Base-by-base conservation (phyloP, 2,797 vertebrate genomes). In the Rhinichthys osculus region DNA sequence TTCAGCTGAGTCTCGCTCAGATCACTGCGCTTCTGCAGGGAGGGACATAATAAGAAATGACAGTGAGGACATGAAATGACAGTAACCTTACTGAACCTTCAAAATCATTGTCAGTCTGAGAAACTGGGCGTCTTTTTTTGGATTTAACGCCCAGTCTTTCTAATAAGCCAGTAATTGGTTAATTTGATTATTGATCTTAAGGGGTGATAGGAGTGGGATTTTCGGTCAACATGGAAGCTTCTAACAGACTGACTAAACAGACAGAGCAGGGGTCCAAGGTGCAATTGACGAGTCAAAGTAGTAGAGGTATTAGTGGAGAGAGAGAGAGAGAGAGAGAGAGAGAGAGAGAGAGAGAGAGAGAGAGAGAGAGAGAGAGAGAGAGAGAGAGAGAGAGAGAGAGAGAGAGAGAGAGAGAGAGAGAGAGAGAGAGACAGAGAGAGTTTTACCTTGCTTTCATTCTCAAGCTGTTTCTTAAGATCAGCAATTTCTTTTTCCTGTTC, bases 401-500 rank as follows among this genome's bases (percentile, higher is more conserved):
- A 74, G 44, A 16, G 42, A 30, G 30, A 30, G 30, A 30, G 30
- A 30, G 30, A 30, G 30, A 30, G 38, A 40, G 38, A 7, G 38
- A 40, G 2, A 42, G 62, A 57, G 66, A 64, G 16, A 50, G 16
- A 9, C 10, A 66, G 40, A 35, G 73, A 76, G 50, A 19, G 47
- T 33, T 66, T 33, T 96, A 99, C 98, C 97, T 82, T 94, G 76
- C 91, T 91, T 94, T 97, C 96, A 52, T 97, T 90, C 78, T 97
- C 95, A 88, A 99, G 94, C 85, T 95, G 94, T 91, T 90, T 95
- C 93, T 95, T 96, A 73, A 99, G 93, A 78, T 96, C 93, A 27
- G 89, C 73, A 44, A 97, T 94, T 92, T 97, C 96, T 85, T 94
- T 95, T 88, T 96, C 96, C 93, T 99, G 93, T 88, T 95, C 95